Evolutionary conservation across 2,113 vertebrate species (phyloP).

Genomic region (Gymnocephalus cernua): DNA sequence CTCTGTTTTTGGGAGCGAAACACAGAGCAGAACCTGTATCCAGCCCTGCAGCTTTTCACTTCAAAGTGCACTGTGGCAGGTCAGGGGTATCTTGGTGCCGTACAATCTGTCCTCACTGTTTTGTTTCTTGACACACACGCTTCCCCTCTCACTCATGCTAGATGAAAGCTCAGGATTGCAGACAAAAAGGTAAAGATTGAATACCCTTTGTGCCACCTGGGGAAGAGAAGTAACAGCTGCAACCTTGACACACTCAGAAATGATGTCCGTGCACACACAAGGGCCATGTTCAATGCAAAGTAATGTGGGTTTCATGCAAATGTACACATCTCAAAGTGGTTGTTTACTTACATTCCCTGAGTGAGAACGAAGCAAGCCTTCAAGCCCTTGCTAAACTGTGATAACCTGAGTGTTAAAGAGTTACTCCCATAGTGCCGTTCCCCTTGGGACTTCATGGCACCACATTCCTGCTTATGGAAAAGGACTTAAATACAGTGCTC

Average conservation of each 20-base stretch:
- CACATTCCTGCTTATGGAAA: slow-evolving; percentile 59
- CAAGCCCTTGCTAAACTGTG: slow-evolving; percentile 32
- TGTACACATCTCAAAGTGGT: neutral
- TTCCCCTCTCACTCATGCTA: slow-evolving; percentile 3
- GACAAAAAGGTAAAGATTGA: slow-evolving; percentile 1
- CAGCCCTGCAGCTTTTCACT: slow-evolving; percentile 4
- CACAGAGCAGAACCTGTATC: slow-evolving; percentile 9
- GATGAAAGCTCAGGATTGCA: slow-evolving; percentile 24
- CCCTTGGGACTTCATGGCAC: slow-evolving; percentile 55
- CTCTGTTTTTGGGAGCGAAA: slow-evolving; percentile 47
- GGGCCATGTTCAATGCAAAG: neutral
- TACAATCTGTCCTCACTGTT: slow-evolving; percentile 14
- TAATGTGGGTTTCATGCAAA: slow-evolving; percentile 26
- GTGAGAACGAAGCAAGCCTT: slow-evolving; percentile 30
- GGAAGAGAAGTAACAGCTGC: neutral
- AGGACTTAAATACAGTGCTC: slow-evolving; percentile 69
- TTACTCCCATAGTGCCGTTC: slow-evolving; percentile 48
- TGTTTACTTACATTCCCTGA: slow-evolving; percentile 45
- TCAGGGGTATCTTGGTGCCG: slow-evolving; percentile 17
- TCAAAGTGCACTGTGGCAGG: slow-evolving; percentile 22
- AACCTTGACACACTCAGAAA: neutral
- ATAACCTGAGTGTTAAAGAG: slow-evolving; percentile 58
- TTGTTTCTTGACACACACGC: neutral
- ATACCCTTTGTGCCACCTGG: slow-evolving; percentile 25
- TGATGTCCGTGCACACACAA: neutral